Base-by-base conservation (phyloP, 1,140 invertebrate genomes). In the Epicauta chinensis region DNA sequence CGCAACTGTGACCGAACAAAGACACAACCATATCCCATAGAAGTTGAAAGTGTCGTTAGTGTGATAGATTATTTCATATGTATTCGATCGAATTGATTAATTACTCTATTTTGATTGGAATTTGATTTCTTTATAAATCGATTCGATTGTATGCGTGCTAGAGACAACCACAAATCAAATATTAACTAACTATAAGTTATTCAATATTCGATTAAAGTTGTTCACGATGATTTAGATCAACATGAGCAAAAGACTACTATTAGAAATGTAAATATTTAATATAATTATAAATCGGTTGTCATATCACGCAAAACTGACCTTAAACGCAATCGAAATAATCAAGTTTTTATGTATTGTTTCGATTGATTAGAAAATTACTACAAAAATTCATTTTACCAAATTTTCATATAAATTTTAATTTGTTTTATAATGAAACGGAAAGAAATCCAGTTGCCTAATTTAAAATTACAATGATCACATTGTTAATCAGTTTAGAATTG, bases 211-310 rank as follows among this genome's bases (percentile, higher is more conserved):
- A 67, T 67, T 67, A 66, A 61, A 56, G 62, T 53, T 60, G 60
- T 63, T 63, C 64, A 58, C 64, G 60, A 66, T 65, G 59, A 65
- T 65, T 62, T 63, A 56, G 66, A 68, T 68, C 66, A 66, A 68
- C 64, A 60, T 55, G 64, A 61, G 56, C 63, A 66, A 68, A 68
- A 66, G 64, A 66, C 66, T 58, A 62, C 64, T 51, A 68, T 68
- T 68, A 68, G 58, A 42, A 48, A 46, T 29, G 57, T 68, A 64
- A 68, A 68, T 68, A 68, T 66, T 68, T 68, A 56, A 68, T 62
- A 51, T 48, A 37, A 44, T 66, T 64, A 67, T 66, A 66, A 64
- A 5, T 3, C 60, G 62, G 58, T 43, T 61, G 63, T 66, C 66
- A 67, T 67, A 66, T 65, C 66, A 66, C 66, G 64, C 62, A 62